Base-by-base conservation (phyloP, 2,888 invertebrate genomes). In the Drosophila mayaguana region DNA sequence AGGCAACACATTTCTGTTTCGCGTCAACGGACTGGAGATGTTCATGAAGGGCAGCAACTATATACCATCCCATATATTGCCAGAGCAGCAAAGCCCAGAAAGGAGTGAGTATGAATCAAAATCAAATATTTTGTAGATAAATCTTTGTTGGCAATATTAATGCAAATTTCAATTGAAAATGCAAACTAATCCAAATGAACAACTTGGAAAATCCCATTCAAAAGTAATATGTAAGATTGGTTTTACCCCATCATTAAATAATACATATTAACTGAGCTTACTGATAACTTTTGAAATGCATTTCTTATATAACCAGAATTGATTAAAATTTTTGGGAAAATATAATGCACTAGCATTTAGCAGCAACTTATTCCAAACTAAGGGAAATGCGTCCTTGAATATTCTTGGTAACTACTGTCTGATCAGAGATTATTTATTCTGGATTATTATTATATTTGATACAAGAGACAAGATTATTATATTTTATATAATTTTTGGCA, bases 41-140 rank as follows among this genome's bases (percentile, higher is more conserved):
- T 99, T 98, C 91, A 96, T 97, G 92, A 99, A 99, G 93, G 98
- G 98, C 3, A 96, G 97, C 12, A 99, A 99, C 92, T 97, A 97
- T 95, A 98, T 99, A 88, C 98, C 99, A 0, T 95, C 96, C 0
- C 95, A 96, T 91, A 95, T 97, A 78, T 94, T 98, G 61, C 97
- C 97, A 0, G 98, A 98, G 93, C 55, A 61, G 1, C 88, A 88
- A 53, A 69, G 65, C 0, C 88, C 94, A 38, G 95, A 96, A 1
- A 94, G 94, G 25, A 92, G 95, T 73, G 88, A 91, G 74, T 90
- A 25, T 16, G 11, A 11, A 8, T 20, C 1, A 0, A 36, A 20
- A 9, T 9, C 0, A 18, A 32, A 16, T 7, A n/a, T 11, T 5
- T 18, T 32, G 18, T 0, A 18, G 7, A 18, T 18, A 12, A 50